phyloP scores from a whole-genome alignment of 2,888 invertebrate genomes.

The Troilus luridus region DNA sequence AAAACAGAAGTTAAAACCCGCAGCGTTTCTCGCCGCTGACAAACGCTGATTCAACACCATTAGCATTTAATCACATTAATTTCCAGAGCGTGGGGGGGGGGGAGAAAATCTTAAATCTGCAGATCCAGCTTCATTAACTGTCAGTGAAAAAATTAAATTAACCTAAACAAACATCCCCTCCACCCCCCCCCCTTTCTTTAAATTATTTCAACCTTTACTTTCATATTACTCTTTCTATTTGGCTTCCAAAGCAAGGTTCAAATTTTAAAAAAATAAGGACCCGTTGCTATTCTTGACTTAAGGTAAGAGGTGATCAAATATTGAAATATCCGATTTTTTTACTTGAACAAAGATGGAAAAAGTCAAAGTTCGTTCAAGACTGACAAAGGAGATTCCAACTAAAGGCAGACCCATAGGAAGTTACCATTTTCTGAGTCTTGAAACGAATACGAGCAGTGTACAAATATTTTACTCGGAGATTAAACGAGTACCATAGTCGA shows the following conservation, averaged over 20 bases:
- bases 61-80: slow-evolving; percentile 31
- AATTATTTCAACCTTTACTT: slow-evolving; percentile 27
- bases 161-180: slow-evolving; percentile 17
- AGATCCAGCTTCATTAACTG: slow-evolving; percentile 29
- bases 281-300: neutral
- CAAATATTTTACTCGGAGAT: too few species aligned
- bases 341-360: too few species aligned
- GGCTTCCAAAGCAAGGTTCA: neutral
- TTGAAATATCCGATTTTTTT: too few species aligned
- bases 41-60: slow-evolving; percentile 23
- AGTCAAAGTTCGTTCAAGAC: too few species aligned
- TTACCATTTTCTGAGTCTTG: too few species aligned
- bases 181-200: neutral
- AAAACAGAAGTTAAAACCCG: neutral
- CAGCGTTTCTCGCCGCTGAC: too few species aligned
- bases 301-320: too few species aligned
- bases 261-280: neutral
- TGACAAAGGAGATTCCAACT: too few species aligned
- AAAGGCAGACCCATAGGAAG: too few species aligned
- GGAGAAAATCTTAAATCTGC: slow-evolving; percentile 5
- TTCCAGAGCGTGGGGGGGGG: neutral
- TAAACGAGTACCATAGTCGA: too few species aligned
- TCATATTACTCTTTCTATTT: neutral
- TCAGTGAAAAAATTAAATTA: slow-evolving; percentile 29
- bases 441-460: too few species aligned